phyloP scores from a whole-genome alignment of 2,113 vertebrate species.

The Terrapene triunguis region DNA sequence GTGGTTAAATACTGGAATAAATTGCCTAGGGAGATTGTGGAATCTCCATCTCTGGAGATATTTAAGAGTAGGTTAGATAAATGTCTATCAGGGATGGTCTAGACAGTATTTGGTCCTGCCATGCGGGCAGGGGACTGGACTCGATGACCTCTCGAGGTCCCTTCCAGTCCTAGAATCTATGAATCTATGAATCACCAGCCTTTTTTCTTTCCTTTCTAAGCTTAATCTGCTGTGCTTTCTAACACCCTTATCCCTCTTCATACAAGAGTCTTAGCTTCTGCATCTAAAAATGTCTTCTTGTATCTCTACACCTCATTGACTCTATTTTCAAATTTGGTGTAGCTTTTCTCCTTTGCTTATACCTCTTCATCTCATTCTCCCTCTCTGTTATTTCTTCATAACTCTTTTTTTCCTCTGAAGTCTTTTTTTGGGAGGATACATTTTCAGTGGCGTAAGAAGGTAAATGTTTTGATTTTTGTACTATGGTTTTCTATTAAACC shows the following conservation, averaged over 20 bases:
- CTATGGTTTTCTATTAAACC: not conserved
- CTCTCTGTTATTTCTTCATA: not conserved
- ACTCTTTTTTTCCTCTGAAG: not conserved
- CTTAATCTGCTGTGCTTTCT: too few species aligned
- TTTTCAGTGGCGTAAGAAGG: not conserved
- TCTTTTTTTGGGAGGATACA: not conserved
- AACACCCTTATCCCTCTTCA: not conserved
- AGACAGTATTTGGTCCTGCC: too few species aligned
- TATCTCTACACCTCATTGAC: not conserved
- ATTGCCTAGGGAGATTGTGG: too few species aligned
- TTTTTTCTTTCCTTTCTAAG: not conserved
- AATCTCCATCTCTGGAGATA: too few species aligned
- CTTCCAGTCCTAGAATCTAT: too few species aligned
- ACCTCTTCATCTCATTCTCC: not conserved
- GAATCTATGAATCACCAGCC: too few species aligned
- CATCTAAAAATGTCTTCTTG: not conserved
- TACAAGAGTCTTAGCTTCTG: not conserved
- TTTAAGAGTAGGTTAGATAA: too few species aligned
- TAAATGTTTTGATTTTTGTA: not conserved
- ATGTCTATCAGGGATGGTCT: too few species aligned
- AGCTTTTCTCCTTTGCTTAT: not conserved
- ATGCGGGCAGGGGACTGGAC: too few species aligned
- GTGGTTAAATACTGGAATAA: too few species aligned
- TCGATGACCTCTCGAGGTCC: too few species aligned
- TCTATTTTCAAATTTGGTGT: not conserved